Conservation (phyloP, 2,888 invertebrate genomes). For the Ditylenchus weischeri region DNA sequence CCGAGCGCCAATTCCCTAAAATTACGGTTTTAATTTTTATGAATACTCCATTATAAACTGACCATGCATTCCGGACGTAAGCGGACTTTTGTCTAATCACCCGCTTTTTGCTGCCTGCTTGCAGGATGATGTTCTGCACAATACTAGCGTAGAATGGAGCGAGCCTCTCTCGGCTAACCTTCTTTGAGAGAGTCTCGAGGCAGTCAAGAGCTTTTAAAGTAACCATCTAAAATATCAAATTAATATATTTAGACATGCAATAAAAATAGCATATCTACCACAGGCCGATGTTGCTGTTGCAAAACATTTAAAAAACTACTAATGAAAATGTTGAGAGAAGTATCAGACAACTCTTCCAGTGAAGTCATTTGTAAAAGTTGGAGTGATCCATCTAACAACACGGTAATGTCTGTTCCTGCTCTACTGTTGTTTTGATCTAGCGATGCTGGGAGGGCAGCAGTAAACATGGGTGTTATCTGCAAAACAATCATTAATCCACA, state of each 20-base stretch:
- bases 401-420: background rate
- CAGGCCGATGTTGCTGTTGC: background rate
- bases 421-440: too few species aligned
- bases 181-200: constrained; percentile 1
- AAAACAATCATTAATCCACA: background rate
- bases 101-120: constrained; percentile 15
- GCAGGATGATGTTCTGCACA: background rate
- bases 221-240: constrained; percentile 1
- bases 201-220: background rate
- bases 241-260: background rate
- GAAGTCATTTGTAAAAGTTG: background rate
- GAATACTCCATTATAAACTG: background rate
- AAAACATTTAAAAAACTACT: background rate
- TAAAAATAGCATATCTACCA: background rate
- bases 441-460: too few species aligned
- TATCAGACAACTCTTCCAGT: background rate
- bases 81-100: constrained; percentile 21
- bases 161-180: constrained; percentile 5
- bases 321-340: background rate
- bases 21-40: background rate
- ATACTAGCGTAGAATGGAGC: constrained; percentile 8
- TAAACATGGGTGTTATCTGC: background rate
- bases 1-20: constrained; percentile 16
- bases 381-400: background rate
- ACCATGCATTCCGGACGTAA: constrained; percentile 18